Evolutionary conservation across 2,113 vertebrate genomes (phyloP).

Genomic region (Oreotrochilus melanogaster): DNA sequence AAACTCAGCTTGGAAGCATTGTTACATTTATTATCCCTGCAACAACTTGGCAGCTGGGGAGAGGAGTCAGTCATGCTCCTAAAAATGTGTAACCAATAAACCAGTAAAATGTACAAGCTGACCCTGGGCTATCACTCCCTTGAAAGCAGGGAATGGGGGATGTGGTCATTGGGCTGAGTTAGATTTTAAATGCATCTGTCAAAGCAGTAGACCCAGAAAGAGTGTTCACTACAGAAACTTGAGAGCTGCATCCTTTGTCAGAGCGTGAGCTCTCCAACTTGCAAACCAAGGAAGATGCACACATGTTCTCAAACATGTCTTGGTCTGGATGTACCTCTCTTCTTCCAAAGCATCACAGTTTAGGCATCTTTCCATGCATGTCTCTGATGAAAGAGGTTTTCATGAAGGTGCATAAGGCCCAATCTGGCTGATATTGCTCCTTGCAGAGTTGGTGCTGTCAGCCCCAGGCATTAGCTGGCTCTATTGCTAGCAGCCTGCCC

Average conservation of each 20-base stretch:
- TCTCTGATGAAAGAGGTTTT: neutral
- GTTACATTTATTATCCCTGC: neutral
- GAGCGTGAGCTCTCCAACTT: neutral
- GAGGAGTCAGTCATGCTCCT: neutral
- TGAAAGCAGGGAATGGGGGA: neutral
- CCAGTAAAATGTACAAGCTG: neutral
- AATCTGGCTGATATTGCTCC: neutral
- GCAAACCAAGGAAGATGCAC: neutral
- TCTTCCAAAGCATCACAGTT: neutral
- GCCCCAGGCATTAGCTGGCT: neutral
- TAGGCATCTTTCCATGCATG: rapidly evolving
- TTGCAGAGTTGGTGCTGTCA: neutral
- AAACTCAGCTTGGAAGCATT: neutral
- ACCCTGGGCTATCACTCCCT: neutral
- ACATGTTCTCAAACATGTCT: rapidly evolving
- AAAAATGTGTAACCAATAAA: neutral
- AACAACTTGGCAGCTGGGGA: neutral
- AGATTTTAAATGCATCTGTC: neutral
- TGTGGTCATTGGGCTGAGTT: too few relatives aligned
- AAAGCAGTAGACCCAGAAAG: neutral
- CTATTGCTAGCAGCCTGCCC: neutral
- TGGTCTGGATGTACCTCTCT: neutral
- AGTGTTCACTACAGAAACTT: neutral
- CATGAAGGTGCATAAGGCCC: neutral
- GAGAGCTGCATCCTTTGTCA: neutral